Evolutionary conservation across 2,888 invertebrate genomes (phyloP), one percentile per base, ranked within the genome.

Genomic region (Seira musarum): DNA sequence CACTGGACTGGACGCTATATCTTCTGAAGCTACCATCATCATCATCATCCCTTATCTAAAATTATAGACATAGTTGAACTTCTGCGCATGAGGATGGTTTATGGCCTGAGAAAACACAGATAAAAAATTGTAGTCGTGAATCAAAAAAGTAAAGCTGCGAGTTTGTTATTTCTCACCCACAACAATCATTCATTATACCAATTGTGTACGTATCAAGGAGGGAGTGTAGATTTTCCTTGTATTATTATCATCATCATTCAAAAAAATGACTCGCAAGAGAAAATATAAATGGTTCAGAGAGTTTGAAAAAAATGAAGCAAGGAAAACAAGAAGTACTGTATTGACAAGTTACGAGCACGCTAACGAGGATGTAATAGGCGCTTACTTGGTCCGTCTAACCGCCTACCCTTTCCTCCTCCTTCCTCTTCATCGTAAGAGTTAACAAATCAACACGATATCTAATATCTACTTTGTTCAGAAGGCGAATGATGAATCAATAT

Each of bases 71-170:
- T n/a, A n/a, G n/a, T n/a, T n/a, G n/a, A n/a, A n/a, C n/a, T n/a
- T n/a, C n/a, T n/a, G n/a, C n/a, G n/a, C n/a, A n/a, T n/a, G n/a
- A n/a, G n/a, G n/a, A n/a, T n/a, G n/a, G n/a, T 76, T 76, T 69
- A 69, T 69, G 66, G 69, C 69, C 76, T 76, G 76, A 76, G 76
- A 76, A 76, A 76, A 76, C 76, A 76, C 30, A 76, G 76, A 76
- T 76, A 76, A 73, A 35, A 57, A 25, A 35, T 53, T 21, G 13
- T 10, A 46, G 13, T 46, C 1, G 63, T 68, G 63, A 74, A 66
- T 67, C 74, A 74, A 67, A n/a, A n/a, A n/a, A n/a, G n/a, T n/a
- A n/a, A n/a, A 74, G 57, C 46, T 57, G 53, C 66, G 40, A 69
- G 67, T 67, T 67, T 57, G 69, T 49, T 75, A 75, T 75, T 76